These are phyloP conservation scores for Cantharis rufa DNA, from an alignment of 2,888 invertebrate genomes.

Conservation along the genomic window DNA sequence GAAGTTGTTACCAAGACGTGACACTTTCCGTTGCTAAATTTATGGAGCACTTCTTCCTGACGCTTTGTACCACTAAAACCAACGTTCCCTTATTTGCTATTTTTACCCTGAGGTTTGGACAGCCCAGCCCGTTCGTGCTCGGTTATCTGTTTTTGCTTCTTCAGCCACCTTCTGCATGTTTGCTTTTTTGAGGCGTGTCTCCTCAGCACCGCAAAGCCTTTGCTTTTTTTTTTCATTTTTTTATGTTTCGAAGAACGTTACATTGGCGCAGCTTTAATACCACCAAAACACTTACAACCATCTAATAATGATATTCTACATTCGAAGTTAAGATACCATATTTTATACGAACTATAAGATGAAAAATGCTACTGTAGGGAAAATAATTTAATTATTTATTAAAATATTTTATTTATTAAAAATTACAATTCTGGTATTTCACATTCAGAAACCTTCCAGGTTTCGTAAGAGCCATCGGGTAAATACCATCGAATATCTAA, in stretches of 20 bases:
- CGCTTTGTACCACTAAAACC: no score
- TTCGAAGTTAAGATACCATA: constrained; percentile 61
- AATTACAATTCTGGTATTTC: neutral
- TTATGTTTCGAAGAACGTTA: constrained; percentile 78
- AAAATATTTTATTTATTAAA: neutral
- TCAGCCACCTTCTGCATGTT: no score
- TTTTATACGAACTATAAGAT: constrained; percentile 65
- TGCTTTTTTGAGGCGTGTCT: no score
- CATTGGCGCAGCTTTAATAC: constrained; percentile 72
- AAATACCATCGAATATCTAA: constrained; percentile 95
- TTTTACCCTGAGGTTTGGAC: no score
- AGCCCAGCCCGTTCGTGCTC: no score
- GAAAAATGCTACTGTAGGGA: constrained; percentile 62
- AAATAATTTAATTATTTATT: constrained; percentile 6
- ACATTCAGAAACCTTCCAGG: constrained; percentile 98
- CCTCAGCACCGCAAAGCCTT: no score
- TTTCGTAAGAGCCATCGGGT: constrained; percentile 98
- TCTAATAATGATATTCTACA: constrained; percentile 65
- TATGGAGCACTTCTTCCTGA: no score
- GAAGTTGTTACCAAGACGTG: no score
- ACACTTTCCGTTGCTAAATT: no score
- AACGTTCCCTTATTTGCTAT: no score
- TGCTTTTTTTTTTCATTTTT: no score
- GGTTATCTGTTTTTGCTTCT: no score
- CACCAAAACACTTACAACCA: constrained; percentile 61